Base-by-base conservation (phyloP, 2,113 vertebrate genomes). In the Hyaena hyaena region DNA sequence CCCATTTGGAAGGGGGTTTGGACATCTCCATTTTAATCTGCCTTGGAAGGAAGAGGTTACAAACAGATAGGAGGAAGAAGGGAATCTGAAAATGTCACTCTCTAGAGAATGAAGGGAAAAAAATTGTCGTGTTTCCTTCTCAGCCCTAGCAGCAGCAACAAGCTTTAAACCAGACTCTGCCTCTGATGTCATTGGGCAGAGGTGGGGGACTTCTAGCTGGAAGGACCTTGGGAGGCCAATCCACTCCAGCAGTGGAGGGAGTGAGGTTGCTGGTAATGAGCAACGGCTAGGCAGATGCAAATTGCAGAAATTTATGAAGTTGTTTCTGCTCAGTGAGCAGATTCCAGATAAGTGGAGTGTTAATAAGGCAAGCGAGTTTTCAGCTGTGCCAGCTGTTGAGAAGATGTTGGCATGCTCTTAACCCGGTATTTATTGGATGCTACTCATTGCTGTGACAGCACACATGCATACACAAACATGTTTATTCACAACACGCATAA, bases 251-350 rank as follows among this genome's bases (percentile, higher is more conserved):
- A 95, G 0, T 5, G 87, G 94, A 98, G 97, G 92, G 96, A 98
- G 97, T 95, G 96, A 98, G 98, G 98, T 99, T 98, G 98, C 45
- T 19, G 61, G 79, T 98, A 98, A 99, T 92, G 98, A 99, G 98
- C 87, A 68, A 97, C 76, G 39, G 98, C 2, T 0, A 98, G 96
- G 97, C 95, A 73, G 98, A 98, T 98, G 98, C 98, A 98, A 99
- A 99, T 98, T 98, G 98, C 68, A 4, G 85, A 91, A 98, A 99
- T 98, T 98, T 99, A 99, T 98, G 96, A 97, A 98, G 98, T 95
- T 63, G 97, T 98, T 99, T 99, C 98, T 99, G 98, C 99, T 98
- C 99, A 71, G 96, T 96, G 98, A 99, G 98, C 98, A 98, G 97
- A 98, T 99, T 99, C 98, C 98, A 95, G 97, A 97, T 98, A 99